phyloP scores from a whole-genome alignment of 2,113 vertebrate genomes.

The Myrmecobius fasciatus region DNA sequence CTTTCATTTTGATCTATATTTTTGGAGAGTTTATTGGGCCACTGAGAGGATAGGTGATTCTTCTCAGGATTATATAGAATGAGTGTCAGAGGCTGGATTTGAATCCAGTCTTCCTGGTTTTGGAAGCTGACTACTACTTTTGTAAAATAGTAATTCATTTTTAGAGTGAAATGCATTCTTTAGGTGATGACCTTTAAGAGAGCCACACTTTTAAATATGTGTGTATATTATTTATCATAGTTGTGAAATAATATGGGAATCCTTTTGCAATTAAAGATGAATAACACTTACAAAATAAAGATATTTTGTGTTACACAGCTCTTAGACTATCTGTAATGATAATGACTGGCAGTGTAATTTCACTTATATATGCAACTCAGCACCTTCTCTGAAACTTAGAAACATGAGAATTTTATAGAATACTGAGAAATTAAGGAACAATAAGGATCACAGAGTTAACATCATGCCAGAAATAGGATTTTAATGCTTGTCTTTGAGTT shows the following conservation, averaged over 20 bases:
- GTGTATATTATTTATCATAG: constrained; percentile 79
- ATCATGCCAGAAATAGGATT: not conserved
- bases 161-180: constrained; percentile 77
- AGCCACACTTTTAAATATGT: constrained; percentile 77
- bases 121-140: not conserved
- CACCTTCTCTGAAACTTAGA: not conserved
- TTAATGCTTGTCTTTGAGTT: not conserved
- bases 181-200: constrained; percentile 79
- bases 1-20: not conserved
- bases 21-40: not conserved
- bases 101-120: not conserved
- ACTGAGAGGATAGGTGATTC: not conserved
- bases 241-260: constrained; percentile 60
- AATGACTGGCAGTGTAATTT: not conserved
- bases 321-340: not conserved
- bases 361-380: not conserved
- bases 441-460: not conserved
- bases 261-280: constrained; percentile 67
- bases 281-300: no score
- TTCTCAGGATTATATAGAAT: not conserved
- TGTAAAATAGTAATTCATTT: constrained; percentile 70
- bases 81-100: not conserved
- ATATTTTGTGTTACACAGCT: not conserved
- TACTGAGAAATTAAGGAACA: not conserved
- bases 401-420: not conserved